A percentile compares a stretch with the other conserved stretches of the same genome.
Conservation (phyloP, 2,113 vertebrate species). For the Tachysurus vachellii region DNA sequence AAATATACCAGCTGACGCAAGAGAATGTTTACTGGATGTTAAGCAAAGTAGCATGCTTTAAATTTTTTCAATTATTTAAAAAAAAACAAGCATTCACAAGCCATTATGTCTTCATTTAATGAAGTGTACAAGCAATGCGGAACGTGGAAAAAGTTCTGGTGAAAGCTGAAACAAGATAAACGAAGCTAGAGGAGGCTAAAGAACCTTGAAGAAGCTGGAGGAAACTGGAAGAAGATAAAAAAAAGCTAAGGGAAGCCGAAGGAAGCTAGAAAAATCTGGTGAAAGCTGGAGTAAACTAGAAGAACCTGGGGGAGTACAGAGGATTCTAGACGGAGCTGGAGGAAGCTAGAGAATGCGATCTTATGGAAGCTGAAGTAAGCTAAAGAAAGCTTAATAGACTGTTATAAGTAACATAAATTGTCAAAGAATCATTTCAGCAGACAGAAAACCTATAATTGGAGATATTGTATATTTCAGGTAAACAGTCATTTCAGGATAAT, state of each 20-base stretch:
- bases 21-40: slow-evolving; percentile 34
- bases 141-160: not conserved
- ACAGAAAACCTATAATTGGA: not conserved
- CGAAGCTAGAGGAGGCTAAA: too few species aligned
- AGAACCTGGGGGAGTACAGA: too few species aligned
- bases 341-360: too few species aligned
- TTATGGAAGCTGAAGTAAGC: too few species aligned
- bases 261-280: too few species aligned
- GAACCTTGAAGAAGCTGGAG: too few species aligned
- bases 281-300: too few species aligned
- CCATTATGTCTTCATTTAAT: not conserved
- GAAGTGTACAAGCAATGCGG: not conserved
- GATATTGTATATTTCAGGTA: not conserved
- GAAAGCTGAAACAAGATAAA: too few species aligned
- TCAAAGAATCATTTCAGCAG: not conserved
- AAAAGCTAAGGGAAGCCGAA: too few species aligned
- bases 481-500: not conserved
- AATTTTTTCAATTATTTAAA: too few species aligned
- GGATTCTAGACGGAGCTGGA: too few species aligned
- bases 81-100: not conserved
- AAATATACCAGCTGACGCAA: slow-evolving; percentile 41
- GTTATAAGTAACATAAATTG: slow-evolving; percentile 9
- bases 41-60: slow-evolving; percentile 31
- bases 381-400: not conserved
- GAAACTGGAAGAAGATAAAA: too few species aligned